Evolutionary conservation across 2,888 invertebrate genomes (phyloP).

Genomic region (Prenolepis imparis): DNA sequence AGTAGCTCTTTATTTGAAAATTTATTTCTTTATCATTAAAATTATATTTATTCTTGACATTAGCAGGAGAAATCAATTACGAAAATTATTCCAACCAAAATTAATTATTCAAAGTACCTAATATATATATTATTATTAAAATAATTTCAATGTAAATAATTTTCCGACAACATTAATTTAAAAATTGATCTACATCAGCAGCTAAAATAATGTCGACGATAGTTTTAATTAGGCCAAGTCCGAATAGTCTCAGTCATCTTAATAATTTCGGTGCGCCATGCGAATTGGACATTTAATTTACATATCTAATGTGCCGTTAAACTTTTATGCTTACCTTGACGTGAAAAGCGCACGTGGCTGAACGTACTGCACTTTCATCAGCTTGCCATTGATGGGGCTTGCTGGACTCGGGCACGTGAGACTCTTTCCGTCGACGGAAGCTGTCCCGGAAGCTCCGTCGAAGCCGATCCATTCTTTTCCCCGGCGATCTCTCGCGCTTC

Average conservation of each 20-base stretch:
- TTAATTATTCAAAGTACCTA: not conserved
- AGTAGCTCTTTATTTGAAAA: not conserved
- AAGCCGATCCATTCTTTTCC: conserved; percentile 94
- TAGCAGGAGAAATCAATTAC: not conserved
- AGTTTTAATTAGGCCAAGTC: not conserved
- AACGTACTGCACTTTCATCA: conserved; percentile 98
- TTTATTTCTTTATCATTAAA: conserved; percentile 1
- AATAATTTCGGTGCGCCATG: not conserved
- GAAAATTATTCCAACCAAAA: not conserved
- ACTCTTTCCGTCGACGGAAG: conserved; percentile 96
- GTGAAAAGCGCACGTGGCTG: conserved; percentile 98
- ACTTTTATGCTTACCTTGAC: conserved; percentile 90
- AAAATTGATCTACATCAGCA: not conserved
- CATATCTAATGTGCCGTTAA: not conserved
- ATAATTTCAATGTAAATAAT: not conserved
- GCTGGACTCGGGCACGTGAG: conserved; percentile 94
- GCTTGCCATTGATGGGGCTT: conserved; percentile 99
- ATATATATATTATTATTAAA: not conserved
- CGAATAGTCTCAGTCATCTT: not conserved
- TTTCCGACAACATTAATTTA: not conserved
- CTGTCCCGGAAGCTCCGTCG: conserved; percentile 97
- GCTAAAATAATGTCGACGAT: not conserved
- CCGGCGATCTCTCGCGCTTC: conserved; percentile 90
- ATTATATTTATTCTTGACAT: not conserved
- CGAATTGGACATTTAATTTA: not conserved